Evolutionary conservation across 2,797 vertebrate species (phyloP).

Genomic region (Monodelphis domestica): DNA sequence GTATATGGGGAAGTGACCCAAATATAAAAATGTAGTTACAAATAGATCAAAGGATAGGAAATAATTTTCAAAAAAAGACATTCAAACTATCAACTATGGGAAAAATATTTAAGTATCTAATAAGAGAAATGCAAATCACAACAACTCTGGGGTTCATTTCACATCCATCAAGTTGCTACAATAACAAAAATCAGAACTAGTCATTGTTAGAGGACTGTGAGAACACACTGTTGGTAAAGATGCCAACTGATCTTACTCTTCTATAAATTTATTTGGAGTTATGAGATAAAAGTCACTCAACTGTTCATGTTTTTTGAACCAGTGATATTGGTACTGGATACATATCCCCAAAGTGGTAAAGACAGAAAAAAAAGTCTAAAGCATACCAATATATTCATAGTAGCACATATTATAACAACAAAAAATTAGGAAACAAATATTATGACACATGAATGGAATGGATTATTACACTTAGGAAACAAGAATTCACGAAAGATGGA

Average conservation of each 20-base stretch:
- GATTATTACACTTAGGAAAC: not conserved
- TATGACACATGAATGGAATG: not conserved
- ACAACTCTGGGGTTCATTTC: not conserved
- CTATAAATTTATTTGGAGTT: not conserved
- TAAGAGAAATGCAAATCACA: not conserved
- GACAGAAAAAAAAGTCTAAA: not conserved
- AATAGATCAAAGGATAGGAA: not conserved
- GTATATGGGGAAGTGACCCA: no score
- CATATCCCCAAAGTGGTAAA: not conserved
- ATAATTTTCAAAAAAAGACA: not conserved
- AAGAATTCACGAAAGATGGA: not conserved
- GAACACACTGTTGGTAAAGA: not conserved
- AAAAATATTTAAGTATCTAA: not conserved
- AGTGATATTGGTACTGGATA: not conserved
- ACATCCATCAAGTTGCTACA: not conserved
- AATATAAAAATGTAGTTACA: no score
- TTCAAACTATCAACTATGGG: not conserved
- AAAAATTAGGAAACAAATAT: not conserved
- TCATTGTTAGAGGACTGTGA: not conserved
- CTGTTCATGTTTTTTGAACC: not conserved
- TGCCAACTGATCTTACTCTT: not conserved
- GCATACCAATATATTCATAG: not conserved
- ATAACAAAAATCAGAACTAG: not conserved
- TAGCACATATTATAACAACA: not conserved
- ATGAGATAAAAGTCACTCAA: not conserved